These are phyloP conservation scores for Engraulis encrasicolus DNA, from an alignment of 2,113 vertebrate species.

Conservation along the genomic window DNA sequence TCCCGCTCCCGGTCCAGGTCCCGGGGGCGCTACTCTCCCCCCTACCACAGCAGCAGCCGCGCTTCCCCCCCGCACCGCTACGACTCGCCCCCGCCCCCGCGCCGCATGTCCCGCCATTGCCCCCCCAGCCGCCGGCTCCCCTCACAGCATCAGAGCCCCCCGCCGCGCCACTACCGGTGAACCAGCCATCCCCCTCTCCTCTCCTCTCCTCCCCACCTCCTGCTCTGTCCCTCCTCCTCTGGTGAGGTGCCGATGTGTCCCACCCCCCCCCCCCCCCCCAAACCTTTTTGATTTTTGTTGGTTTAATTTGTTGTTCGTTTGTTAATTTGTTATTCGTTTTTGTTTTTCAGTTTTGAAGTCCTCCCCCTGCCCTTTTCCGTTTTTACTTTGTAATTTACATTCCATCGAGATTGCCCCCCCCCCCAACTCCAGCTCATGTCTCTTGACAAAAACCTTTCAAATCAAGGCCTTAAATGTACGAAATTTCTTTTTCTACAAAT, in stretches of 20 bases:
- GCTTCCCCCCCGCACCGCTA: constrained; percentile 84
- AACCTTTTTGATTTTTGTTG: constrained; percentile 43
- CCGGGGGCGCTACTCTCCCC: constrained; percentile 85
- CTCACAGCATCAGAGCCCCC: constrained; percentile 70
- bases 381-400: constrained; percentile 64
- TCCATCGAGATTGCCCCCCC: constrained; percentile 60
- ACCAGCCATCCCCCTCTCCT: too few relatives aligned
- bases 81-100: constrained; percentile 80
- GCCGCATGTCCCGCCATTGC: constrained; percentile 76
- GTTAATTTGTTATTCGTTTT: too few relatives aligned
- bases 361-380: constrained; percentile 66
- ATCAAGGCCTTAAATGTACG: constrained; percentile 51
- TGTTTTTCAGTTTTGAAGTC: constrained; percentile 55
- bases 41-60: constrained; percentile 85
- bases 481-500: constrained; percentile 10
- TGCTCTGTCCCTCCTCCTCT: background rate
- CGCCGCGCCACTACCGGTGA: constrained; percentile 78
- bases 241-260: background rate
- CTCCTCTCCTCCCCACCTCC: too few relatives aligned
- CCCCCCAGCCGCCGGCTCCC: constrained; percentile 72
- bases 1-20: constrained; percentile 90
- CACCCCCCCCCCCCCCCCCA: constrained; percentile 46
- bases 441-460: too few relatives aligned
- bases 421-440: constrained; percentile 29
- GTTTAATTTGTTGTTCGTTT: too few relatives aligned